Base-by-base conservation (phyloP, 2,888 invertebrate species). In the Syritta pipiens region DNA sequence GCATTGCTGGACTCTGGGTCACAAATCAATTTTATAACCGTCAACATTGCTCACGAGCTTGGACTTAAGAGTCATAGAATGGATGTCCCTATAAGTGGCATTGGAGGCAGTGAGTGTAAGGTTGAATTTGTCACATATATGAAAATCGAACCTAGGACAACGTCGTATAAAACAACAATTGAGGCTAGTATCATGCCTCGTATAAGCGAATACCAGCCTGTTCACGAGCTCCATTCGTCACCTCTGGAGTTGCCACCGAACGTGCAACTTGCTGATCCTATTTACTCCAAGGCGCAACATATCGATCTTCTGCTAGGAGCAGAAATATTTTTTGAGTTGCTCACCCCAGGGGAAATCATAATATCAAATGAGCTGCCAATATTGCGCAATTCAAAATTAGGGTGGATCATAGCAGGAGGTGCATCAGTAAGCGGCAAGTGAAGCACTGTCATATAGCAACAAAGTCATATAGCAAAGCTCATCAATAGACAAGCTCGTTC, bases 1-100 rank as follows among this genome's bases (percentile, higher is more conserved):
- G 65, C 53, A 1, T 53, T 81, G 12, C 55, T 75, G 20, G 81
- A 81, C 44, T 81, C 75, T 7, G 71, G 44, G n/a, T 71, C 75
- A 3, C 65, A 81, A 42, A 55, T 75, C 1, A 75, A 74, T n/a
- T 6, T 81, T 3, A 81, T 81, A 46, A 59, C 67, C 22, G 60
- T 42, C 7, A 35, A 71, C 59, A 19, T 75, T 7, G 53, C 60
- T 10, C 60, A 68, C 5, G 60, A 19, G 10, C 37, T 75, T 24
- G 40, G 12, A 19, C 46, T 68, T 26, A 53, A 35, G 51, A 60
- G 32, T 24, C 20, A 19, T 6, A 6, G 35, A 1, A 67, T 65
- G 20, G 20, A 42, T 6, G 7, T 19, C 9, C 42, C 42, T 9
- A 42, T 42, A 19, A 42, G 17, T 19, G 42, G 42, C 9, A 42